These are phyloP conservation scores for Gonatopus flavifemur DNA, from an alignment of 1,140 invertebrate species.

Conservation along the genomic window DNA sequence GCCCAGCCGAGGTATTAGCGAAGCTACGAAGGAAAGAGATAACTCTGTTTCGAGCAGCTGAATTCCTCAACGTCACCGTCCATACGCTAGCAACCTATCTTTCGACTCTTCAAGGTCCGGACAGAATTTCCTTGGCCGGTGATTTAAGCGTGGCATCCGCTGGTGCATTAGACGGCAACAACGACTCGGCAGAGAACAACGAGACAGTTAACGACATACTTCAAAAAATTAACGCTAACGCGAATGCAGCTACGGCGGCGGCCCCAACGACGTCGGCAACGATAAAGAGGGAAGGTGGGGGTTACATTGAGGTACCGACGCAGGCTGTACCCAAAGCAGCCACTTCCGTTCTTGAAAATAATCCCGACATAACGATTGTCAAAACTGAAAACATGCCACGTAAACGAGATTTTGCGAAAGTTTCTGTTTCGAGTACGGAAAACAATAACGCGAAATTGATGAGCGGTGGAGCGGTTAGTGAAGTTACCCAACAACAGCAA, in stretches of 20 bases:
- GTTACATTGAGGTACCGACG: constrained; percentile 48
- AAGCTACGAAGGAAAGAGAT: constrained; percentile 73
- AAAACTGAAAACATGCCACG: constrained; percentile 61
- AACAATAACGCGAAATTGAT: constrained; percentile 56
- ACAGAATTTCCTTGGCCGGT: constrained; percentile 53
- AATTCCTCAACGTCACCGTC: constrained; percentile 73
- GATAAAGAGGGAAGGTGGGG: constrained; percentile 55
- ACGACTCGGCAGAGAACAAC: constrained; percentile 46
- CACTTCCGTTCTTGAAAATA: constrained; percentile 61
- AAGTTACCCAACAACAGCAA: constrained; percentile 31
- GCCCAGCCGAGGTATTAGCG: constrained; percentile 69
- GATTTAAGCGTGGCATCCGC: constrained; percentile 41
- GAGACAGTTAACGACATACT: constrained; percentile 48
- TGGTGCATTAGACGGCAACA: constrained; percentile 32
- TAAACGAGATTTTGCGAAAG: constrained; percentile 55
- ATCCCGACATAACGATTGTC: constrained; percentile 66
- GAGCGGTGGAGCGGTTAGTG: constrained; percentile 51
- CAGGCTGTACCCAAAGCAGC: constrained; percentile 50
- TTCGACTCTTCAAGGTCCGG: constrained; percentile 62
- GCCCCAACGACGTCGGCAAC: constrained; percentile 45
- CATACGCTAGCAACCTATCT: constrained; percentile 72
- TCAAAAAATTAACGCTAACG: constrained; percentile 48
- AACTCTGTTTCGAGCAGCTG: constrained; percentile 69
- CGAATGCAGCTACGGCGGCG: constrained; percentile 30
- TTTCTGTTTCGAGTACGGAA: constrained; percentile 48